Evolutionary conservation across 2,888 invertebrate species (phyloP).

Genomic region (Andrena marginata): DNA sequence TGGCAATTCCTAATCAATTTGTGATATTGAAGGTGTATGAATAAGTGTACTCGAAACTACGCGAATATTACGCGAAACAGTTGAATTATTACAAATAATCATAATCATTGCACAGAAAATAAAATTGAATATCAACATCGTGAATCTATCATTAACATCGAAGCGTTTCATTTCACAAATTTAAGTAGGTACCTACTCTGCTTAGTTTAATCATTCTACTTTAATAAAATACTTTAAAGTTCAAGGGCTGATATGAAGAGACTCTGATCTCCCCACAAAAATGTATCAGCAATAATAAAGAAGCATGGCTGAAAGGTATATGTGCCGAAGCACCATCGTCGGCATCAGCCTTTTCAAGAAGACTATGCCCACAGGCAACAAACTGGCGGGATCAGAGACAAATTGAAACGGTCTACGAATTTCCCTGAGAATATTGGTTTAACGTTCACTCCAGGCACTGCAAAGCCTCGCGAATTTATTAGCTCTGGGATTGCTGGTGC

Average conservation of each 20-base stretch:
- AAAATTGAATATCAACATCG: no score
- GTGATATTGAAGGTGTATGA: background rate
- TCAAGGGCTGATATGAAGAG: background rate
- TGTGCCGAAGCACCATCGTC: background rate
- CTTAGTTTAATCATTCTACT: no score
- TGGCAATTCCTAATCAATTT: no score
- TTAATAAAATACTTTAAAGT: background rate
- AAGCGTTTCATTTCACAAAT: no score
- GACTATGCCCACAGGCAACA: slow-evolving; percentile 17
- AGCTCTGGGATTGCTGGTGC: slow-evolving; percentile 74
- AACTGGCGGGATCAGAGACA: slow-evolving; percentile 34
- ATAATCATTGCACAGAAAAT: no score
- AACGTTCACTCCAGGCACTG: slow-evolving; percentile 80
- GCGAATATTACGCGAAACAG: no score
- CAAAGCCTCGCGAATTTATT: slow-evolving; percentile 83
- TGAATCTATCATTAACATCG: no score
- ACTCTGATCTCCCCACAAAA: background rate
- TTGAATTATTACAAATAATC: no score
- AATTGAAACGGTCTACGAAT: slow-evolving; percentile 57
- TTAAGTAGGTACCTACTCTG: no score
- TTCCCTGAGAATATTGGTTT: slow-evolving; percentile 60
- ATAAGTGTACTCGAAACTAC: no score
- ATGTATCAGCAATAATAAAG: background rate
- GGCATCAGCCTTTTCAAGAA: slow-evolving; percentile 1
- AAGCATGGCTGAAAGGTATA: background rate